A percentile compares a stretch with the other conserved stretches of the same genome.
Evolutionary conservation across 2,113 vertebrate genomes (phyloP).

Genomic region (Trichechus manatus): DNA sequence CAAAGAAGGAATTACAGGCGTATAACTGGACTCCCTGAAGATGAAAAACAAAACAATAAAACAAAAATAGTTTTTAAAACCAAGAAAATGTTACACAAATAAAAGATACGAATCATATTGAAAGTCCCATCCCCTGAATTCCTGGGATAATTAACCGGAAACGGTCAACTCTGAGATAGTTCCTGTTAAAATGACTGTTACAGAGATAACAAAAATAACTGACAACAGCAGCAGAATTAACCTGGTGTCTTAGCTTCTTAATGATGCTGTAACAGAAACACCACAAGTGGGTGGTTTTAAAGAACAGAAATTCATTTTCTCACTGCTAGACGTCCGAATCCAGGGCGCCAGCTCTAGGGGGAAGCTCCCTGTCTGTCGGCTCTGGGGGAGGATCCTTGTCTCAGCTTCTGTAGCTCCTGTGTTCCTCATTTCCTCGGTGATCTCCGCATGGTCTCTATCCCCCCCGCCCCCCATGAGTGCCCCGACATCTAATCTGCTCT

Average conservation of each 20-base stretch:
- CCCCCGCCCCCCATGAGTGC: background rate
- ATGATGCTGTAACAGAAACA: too few species aligned
- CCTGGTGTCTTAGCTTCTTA: too few species aligned
- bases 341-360: too few species aligned
- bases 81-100: background rate
- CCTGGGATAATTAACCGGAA: background rate
- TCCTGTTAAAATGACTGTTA: background rate
- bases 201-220: background rate
- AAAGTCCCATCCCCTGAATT: accelerated
- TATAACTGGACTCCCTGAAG: background rate
- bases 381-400: too few species aligned
- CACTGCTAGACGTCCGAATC: too few species aligned
- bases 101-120: accelerated
- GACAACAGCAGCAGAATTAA: too few species aligned
- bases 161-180: background rate
- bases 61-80: accelerated
- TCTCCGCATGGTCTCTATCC: too few species aligned
- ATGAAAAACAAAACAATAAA: accelerated
- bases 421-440: too few species aligned
- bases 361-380: too few species aligned
- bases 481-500: background rate
- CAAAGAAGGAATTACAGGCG: background rate
- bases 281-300: too few species aligned
- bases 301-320: too few species aligned
- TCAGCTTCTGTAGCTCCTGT: too few species aligned